Percentiles rank a stretch among this genome's conserved stretches.
Conservation (phyloP, 2,797 vertebrate species). For the Fundulus diaphanus region DNA sequence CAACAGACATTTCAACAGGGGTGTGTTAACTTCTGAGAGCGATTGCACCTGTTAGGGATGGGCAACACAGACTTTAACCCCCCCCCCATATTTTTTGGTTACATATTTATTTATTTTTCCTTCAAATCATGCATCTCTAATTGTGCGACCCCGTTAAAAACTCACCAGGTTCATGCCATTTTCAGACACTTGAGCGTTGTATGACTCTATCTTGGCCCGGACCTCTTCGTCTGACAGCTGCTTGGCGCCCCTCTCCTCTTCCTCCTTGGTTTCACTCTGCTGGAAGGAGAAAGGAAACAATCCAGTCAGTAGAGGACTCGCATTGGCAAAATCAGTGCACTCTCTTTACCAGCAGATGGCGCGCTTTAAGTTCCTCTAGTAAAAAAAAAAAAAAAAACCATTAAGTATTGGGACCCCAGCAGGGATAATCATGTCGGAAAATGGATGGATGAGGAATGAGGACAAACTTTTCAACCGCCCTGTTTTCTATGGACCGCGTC, state of each 20-base stretch:
- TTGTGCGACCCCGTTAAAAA: not conserved
- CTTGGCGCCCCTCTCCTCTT: slow-evolving; percentile 74
- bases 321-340: not conserved
- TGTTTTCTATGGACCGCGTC: not conserved
- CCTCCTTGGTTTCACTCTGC: slow-evolving; percentile 84
- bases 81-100: too few species aligned
- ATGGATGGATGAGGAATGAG: slow-evolving; percentile 26
- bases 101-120: too few species aligned
- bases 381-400: not conserved
- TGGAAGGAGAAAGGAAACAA: slow-evolving; percentile 63
- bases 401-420: slow-evolving; percentile 15
- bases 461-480: not conserved
- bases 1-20: too few species aligned
- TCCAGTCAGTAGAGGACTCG: not conserved
- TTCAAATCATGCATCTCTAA: not conserved
- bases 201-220: slow-evolving; percentile 86
- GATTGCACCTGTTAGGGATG: too few species aligned
- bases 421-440: too few species aligned
- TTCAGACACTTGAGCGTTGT: slow-evolving; percentile 88
- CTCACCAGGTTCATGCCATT: slow-evolving; percentile 94
- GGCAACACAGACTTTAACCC: too few species aligned
- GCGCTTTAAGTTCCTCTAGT: not conserved
- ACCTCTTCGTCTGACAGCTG: slow-evolving; percentile 85
- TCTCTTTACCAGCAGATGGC: slow-evolving; percentile 61
- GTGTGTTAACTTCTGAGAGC: too few species aligned